Percentiles rank a stretch among this genome's conserved stretches.
phyloP scores from a whole-genome alignment of 1,140 invertebrate species.

The Drosophila pruinosa region DNA sequence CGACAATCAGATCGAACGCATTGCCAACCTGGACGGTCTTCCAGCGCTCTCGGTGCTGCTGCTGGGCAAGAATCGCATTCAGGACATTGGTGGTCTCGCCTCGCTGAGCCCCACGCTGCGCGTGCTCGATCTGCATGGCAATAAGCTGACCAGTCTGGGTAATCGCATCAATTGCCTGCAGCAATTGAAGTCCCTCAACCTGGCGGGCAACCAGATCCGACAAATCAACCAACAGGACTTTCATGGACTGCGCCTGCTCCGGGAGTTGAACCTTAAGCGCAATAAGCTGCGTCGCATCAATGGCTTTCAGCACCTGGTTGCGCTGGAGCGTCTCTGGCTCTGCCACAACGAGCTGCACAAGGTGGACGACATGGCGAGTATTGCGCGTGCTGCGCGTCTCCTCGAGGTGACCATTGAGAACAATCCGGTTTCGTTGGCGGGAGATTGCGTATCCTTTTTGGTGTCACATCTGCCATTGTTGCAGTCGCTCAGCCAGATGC shows the following conservation, averaged over 20 bases:
- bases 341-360: conserved; percentile 84
- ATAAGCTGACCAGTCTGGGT: conserved; percentile 88
- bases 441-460: conserved; percentile 90
- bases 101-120: conserved; percentile 64
- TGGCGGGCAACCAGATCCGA: conserved; percentile 94
- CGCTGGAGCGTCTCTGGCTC: conserved; percentile 79
- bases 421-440: conserved; percentile 90
- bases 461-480: conserved; percentile 90
- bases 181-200: conserved; percentile 94
- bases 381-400: conserved; percentile 89
- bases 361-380: conserved; percentile 91
- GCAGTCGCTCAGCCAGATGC: conserved; percentile 88
- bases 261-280: conserved; percentile 93
- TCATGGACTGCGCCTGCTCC: conserved; percentile 88
- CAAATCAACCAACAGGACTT: conserved; percentile 89
- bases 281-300: conserved; percentile 91
- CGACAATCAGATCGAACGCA: conserved; percentile 95
- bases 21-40: conserved; percentile 89
- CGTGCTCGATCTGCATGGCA: conserved; percentile 96
- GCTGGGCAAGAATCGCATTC: conserved; percentile 93
- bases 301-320: conserved; percentile 89
- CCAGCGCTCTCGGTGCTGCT: conserved; percentile 92
- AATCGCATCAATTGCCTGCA: conserved; percentile 85
- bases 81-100: conserved; percentile 80
- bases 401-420: conserved; percentile 93